Evolutionary conservation across 2,797 vertebrate genomes (phyloP), one percentile per base, ranked within the genome.

Genomic region (Acanthopagrus latus): DNA sequence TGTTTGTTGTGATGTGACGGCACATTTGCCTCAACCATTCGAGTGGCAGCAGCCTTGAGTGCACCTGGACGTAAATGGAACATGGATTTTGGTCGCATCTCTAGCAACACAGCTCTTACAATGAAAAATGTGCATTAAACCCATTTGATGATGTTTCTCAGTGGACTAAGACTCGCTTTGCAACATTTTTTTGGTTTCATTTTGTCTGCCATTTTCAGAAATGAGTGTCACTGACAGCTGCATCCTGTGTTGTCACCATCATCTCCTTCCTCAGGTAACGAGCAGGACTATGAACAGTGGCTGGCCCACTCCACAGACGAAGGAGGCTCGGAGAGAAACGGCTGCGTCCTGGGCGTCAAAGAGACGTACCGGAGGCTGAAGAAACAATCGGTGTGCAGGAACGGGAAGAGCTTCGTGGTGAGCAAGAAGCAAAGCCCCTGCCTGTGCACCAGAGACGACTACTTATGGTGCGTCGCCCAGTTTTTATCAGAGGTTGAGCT

Each of bases 351-450:
- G 63, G 96, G 96, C 1, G 86, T 93, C 57, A 96, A 92, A 77
- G 96, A 96, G 87, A 95, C 87, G 0, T 96, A 94, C 84, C 86
- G 91, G 81, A 92, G 94, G 87, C 86, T 95, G n/a, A 96, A 88
- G 86, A 96, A 93, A 82, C 67, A 85, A 43, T 94, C 95, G 0
- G 87, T 93, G 44, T 96, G 96, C 88, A 91, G 94, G 68, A 96
- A 96, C n/a, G 96, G 96, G 3, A 86, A 93, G 71, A 82, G 84
- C 79, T 96, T 95, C 23, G 78, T 90, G 47, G 92, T 95, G 65
- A 91, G 64, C 69, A 94, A 91, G 87, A 91, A 91, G 41, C 94
- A 95, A 70, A 93, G 27, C 25, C 77, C 91, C 11, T 96, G 96
- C 81, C 70, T 47, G 52, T 96, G 96, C 83, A 95, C 93, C 80